Conservation (phyloP, 2,113 vertebrate genomes). For the Microtus pennsylvanicus region DNA sequence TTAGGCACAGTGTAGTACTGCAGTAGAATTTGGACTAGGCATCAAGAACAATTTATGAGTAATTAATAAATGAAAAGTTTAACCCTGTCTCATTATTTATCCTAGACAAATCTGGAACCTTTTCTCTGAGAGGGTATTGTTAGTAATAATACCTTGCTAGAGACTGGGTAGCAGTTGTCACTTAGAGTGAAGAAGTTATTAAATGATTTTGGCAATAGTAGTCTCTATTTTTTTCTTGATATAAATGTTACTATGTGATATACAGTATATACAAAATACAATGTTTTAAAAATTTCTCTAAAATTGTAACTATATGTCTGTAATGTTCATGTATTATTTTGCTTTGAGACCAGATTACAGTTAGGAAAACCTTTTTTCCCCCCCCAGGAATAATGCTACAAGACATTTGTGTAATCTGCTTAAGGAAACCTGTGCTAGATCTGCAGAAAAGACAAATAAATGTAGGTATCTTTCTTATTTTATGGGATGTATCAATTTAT, state of each 20-base stretch:
- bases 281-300: slow-evolving; percentile 21
- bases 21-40: background rate
- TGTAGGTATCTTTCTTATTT: slow-evolving; percentile 89
- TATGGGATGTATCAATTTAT: slow-evolving; percentile 45
- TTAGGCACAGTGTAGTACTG: background rate
- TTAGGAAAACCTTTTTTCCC: slow-evolving; percentile 61
- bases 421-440: slow-evolving; percentile 92
- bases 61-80: slow-evolving; percentile 55
- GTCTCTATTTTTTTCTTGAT: background rate
- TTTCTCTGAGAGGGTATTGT: background rate
- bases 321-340: slow-evolving; percentile 49
- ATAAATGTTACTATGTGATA: slow-evolving; percentile 3
- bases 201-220: slow-evolving; percentile 47
- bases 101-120: background rate
- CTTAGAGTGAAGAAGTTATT: slow-evolving; percentile 36
- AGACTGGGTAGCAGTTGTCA: slow-evolving; percentile 44
- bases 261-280: background rate
- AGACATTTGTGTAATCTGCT: slow-evolving; percentile 93
- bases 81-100: background rate
- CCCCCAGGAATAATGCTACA: slow-evolving; percentile 89
- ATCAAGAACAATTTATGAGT: background rate
- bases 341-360: slow-evolving; percentile 30
- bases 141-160: slow-evolving; percentile 42
- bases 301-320: background rate
- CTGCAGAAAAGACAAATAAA: slow-evolving; percentile 92